Base-by-base conservation (phyloP, 2,888 invertebrate species). In the Megamerina dolium region DNA sequence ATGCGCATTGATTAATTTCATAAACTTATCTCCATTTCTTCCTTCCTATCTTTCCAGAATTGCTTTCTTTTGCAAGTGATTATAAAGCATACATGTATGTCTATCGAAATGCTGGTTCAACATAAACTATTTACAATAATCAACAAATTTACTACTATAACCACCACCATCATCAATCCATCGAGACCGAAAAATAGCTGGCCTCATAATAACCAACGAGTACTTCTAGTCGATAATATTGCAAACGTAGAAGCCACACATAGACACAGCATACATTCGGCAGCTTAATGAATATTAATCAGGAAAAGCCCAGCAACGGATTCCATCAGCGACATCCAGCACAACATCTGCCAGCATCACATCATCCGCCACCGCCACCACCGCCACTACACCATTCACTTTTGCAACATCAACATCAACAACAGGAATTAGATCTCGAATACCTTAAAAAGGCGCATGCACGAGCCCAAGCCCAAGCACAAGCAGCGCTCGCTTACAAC, bases 251-350 rank as follows among this genome's bases (percentile, higher is more conserved):
- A 43, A 43, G 33, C 37, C 33, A 37, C 27, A 33, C 33, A 48
- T 55, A 61, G 57, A 33, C 30, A 48, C 56, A 61, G 56, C n/a
- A n/a, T n/a, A n/a, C n/a, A n/a, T n/a, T n/a, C 52, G 56, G 54
- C 56, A 49, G 54, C 61, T 65, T 65, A 58, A 65, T 65, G 64
- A 64, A 63, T 64, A 63, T 65, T 64, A 63, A 64, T 44, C 64
- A 60, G 55, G 64, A 63, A 50, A 54, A 53, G 43, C 48, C 47
- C 45, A 53, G 45, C 30, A 56, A 56, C 56, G 56, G 54, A 47
- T 53, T 50, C 48, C 56, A 56, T 48, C 56, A 55, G 53, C 52
- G 52, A 38, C 50, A 49, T 40, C 42, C 49, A 39, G 34, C 50
- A 48, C 51, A 51, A 49, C 54, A 54, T 44, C 49, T 45, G 45